These are phyloP conservation scores for Dynastes maya DNA, from an alignment of 2,888 invertebrate species.

Conservation along the genomic window DNA sequence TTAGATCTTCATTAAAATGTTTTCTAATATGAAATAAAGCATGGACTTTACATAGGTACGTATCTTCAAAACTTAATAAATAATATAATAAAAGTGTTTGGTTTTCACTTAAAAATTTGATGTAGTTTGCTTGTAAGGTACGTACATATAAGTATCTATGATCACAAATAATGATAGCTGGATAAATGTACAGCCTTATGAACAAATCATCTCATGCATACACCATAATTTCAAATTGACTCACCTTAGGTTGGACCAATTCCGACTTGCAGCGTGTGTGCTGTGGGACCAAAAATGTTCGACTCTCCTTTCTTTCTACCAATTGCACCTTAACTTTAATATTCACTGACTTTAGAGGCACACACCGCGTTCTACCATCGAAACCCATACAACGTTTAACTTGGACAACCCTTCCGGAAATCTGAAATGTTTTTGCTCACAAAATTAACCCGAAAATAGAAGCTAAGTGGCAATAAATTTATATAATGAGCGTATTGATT, in stretches of 20 bases:
- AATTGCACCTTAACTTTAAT: slow-evolving; percentile 7
- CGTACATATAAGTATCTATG: too few species aligned
- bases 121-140: too few species aligned
- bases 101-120: too few species aligned
- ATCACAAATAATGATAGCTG: too few species aligned
- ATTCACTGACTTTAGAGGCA: slow-evolving; percentile 30
- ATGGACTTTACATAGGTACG: too few species aligned
- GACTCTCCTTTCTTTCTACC: not conserved
- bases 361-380: slow-evolving; percentile 17
- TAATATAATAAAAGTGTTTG: too few species aligned
- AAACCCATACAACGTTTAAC: slow-evolving; percentile 45
- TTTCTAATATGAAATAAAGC: too few species aligned
- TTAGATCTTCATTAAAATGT: too few species aligned
- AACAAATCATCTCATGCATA: too few species aligned
- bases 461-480: not conserved
- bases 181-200: too few species aligned
- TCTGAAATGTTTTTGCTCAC: not conserved
- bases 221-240: not conserved
- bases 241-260: not conserved
- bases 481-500: not conserved
- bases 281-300: slow-evolving; percentile 15
- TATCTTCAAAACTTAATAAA: too few species aligned
- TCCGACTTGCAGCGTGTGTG: slow-evolving; percentile 16
- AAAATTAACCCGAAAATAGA: too few species aligned
- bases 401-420: slow-evolving; percentile 21